Base-by-base conservation (phyloP, 2,113 vertebrate genomes). In the Callocephalon fimbriatum region DNA sequence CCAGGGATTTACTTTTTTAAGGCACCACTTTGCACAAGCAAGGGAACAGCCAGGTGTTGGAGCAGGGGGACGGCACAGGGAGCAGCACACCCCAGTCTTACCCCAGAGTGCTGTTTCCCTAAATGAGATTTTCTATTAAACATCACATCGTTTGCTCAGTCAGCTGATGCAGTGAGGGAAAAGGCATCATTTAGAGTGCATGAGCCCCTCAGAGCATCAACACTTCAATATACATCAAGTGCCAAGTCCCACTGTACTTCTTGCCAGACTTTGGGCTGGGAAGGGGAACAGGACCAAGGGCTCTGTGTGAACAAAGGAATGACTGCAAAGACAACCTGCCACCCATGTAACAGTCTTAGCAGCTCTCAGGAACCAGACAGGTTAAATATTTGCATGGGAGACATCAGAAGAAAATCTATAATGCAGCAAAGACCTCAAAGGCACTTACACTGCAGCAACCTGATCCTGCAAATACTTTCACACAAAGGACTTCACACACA, bases 371-470 rank as follows among this genome's bases (percentile, higher is more conserved):
- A 92, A 58, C 79, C 68, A 95, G 93, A 86, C 86, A 86, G 83
- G 76, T 92, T 88, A 96, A 97, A 93, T 93, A 97, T 96, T 96
- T 96, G 93, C 78, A 90, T 22, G 67, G 63, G 58, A 90, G 67
- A 95, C 86, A 88, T 94, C 94, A 95, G 83, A 95, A 79, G 94
- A 86, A 95, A 93, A 96, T 66, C 86, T 54, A 45, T 91, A 80
- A 76, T 8, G 54, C 76, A 74, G 91, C 79, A 54, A 88, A 74
- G 93, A 70, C 82, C 95, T 94, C 91, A 95, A 96, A 92, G 94
- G 68, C 88, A 86, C 71, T 94, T 66, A 61, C 54, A 66, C 40
- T 26, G 58, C 85, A 58, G 90, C 87, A 90, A 90, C 58, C 90
- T 19, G 78, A 90, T 54, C 71, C 59, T 25, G 62, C 81, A 94